These are phyloP conservation scores for Sakesphorus luctuosus DNA, from an alignment of 2,113 vertebrate genomes.

Conservation along the genomic window DNA sequence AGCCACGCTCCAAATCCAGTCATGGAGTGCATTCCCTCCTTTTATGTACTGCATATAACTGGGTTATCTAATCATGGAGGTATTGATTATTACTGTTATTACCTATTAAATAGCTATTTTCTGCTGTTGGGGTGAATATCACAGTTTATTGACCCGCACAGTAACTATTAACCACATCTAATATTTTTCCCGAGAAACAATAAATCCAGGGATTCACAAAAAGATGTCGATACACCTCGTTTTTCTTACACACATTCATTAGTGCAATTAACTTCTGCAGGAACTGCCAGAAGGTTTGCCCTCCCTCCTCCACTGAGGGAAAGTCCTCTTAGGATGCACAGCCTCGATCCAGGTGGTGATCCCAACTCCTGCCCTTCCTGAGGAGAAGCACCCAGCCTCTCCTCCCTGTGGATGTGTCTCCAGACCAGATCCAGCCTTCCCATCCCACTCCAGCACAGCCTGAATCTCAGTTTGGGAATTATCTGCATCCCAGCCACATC, in stretches of 20 bases:
- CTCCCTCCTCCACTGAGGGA: fast-evolving
- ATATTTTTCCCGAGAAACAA: conserved; percentile 48
- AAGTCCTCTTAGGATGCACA: neutral
- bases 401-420: fast-evolving
- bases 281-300: neutral
- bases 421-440: neutral
- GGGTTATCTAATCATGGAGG: conserved; percentile 63
- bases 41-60: conserved; percentile 26
- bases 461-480: neutral
- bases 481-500: neutral
- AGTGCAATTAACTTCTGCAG: neutral
- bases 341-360: fast-evolving
- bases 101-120: conserved; percentile 70
- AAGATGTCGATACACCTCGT: conserved; percentile 6
- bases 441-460: neutral
- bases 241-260: conserved; percentile 47
- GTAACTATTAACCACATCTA: conserved; percentile 61
- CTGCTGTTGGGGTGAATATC: conserved; percentile 57
- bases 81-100: conserved; percentile 72
- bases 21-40: neutral
- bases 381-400: neutral
- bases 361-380: neutral
- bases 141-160: conserved; percentile 40
- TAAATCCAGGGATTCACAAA: conserved; percentile 50
- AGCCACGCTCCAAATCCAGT: neutral